phyloP scores from a whole-genome alignment of 2,888 invertebrate genomes.

The Thumatha senex region DNA sequence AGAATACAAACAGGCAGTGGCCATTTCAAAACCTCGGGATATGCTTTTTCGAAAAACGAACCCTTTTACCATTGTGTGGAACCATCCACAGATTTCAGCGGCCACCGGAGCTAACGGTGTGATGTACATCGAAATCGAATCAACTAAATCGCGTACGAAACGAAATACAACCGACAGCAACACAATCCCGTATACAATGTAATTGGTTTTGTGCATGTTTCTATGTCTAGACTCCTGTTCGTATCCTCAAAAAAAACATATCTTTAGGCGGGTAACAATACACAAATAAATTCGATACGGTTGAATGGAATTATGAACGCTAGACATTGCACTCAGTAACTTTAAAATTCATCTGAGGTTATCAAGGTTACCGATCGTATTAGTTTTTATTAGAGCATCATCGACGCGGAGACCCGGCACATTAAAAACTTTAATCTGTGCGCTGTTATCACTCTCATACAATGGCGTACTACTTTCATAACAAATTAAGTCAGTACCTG shows the following conservation, averaged over 20 bases:
- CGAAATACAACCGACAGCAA: no score
- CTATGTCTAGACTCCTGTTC: not conserved
- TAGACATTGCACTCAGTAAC: not conserved
- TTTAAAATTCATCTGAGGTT: conserved; percentile 3
- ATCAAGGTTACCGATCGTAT: conserved; percentile 5
- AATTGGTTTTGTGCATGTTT: not conserved
- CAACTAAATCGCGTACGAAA: no score
- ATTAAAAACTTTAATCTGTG: conserved; percentile 10
- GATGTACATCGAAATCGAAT: no score
- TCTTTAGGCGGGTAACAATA: not conserved
- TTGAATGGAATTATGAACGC: not conserved
- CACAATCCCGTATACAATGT: no score
- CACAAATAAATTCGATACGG: not conserved
- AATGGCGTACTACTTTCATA: conserved; percentile 47
- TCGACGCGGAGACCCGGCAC: conserved; percentile 1
- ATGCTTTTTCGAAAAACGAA: no score
- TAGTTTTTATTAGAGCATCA: conserved; percentile 7
- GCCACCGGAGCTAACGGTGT: no score
- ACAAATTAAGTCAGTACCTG: conserved; percentile 45
- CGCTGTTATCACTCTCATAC: conserved; percentile 42
- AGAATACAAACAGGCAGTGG: no score
- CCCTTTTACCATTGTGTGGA: no score
- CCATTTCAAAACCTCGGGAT: no score
- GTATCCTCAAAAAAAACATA: not conserved
- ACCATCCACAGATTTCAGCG: no score